Evolutionary conservation across 2,113 vertebrate species (phyloP).

Genomic region (Seriola quinqueradiata): DNA sequence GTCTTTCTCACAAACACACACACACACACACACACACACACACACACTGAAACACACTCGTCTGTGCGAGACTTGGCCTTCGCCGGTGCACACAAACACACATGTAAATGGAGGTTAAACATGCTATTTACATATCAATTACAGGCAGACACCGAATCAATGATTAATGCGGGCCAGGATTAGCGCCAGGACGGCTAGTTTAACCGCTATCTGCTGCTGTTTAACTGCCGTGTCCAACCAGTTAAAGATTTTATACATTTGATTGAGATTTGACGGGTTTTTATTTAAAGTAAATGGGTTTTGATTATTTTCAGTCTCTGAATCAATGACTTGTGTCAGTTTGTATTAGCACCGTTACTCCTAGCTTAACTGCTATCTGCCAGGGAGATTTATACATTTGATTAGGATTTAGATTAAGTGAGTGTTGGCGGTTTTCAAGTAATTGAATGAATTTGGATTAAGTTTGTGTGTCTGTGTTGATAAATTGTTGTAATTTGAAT

Average conservation of each 20-base stretch:
- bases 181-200: conserved; percentile 51
- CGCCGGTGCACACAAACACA: conserved; percentile 38
- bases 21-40: conserved; percentile 8
- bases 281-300: conserved; percentile 45
- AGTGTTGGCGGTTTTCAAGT: neutral
- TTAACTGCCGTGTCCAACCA: conserved; percentile 46
- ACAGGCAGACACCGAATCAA: conserved; percentile 74
- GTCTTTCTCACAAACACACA: conserved; percentile 49
- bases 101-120: conserved; percentile 79
- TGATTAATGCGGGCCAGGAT: conserved; percentile 76
- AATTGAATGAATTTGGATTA: neutral
- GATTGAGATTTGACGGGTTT: conserved; percentile 59
- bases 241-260: conserved; percentile 53
- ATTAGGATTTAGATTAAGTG: conserved; percentile 30
- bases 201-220: conserved; percentile 56
- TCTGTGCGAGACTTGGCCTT: neutral
- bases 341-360: conserved; percentile 13
- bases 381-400: conserved; percentile 6
- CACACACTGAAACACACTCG: conserved; percentile 22
- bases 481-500: neutral
- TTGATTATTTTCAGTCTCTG: conserved; percentile 44
- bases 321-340: conserved; percentile 46
- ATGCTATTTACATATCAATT: conserved; percentile 84
- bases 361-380: conserved; percentile 20
- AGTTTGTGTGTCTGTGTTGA: neutral